Evolutionary conservation across 2,888 invertebrate species (phyloP).

Genomic region (Stramonita haemastoma): DNA sequence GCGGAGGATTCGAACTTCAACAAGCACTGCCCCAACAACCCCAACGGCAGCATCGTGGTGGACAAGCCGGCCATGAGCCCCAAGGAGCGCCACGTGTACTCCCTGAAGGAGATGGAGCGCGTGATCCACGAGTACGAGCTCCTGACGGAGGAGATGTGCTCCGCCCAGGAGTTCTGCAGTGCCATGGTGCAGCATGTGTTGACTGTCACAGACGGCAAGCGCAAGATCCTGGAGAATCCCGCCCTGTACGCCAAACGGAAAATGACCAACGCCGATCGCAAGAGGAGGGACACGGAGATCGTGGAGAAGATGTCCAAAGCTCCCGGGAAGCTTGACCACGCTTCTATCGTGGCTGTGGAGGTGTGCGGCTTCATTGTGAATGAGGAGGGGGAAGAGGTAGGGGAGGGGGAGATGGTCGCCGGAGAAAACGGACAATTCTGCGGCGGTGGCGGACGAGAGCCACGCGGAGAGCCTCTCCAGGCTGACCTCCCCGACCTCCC

Average conservation of each 20-base stretch:
- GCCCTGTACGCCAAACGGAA: slow-evolving; percentile 71
- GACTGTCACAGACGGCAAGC: slow-evolving; percentile 86
- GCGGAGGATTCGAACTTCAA: slow-evolving; percentile 49
- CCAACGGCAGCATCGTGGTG: slow-evolving; percentile 46
- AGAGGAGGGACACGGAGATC: slow-evolving; percentile 77
- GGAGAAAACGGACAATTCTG: slow-evolving; percentile 34
- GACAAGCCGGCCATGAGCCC: slow-evolving; percentile 75
- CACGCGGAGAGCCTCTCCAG: background rate
- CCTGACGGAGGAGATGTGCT: slow-evolving; percentile 73
- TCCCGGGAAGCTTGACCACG: slow-evolving; percentile 93
- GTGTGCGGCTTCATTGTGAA: slow-evolving; percentile 79
- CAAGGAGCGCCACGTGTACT: slow-evolving; percentile 86
- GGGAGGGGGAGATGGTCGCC: background rate
- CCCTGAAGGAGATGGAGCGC: slow-evolving; percentile 81
- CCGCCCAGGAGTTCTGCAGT: slow-evolving; percentile 76
- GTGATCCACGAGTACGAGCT: slow-evolving; percentile 76
- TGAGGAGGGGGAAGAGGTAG: slow-evolving; percentile 55
- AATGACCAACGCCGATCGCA: slow-evolving; percentile 71
- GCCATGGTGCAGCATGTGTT: slow-evolving; percentile 76
- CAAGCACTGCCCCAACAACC: too few species aligned
- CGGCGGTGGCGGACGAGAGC: background rate
- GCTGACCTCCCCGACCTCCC: slow-evolving; percentile 51
- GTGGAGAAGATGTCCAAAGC: slow-evolving; percentile 87
- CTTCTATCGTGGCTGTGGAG: slow-evolving; percentile 88
- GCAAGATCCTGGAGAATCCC: slow-evolving; percentile 88